A percentile compares a stretch with the other conserved stretches of the same genome.
Evolutionary conservation across 2,113 vertebrate species (phyloP).

Genomic region (Poeciliopsis prolifica): DNA sequence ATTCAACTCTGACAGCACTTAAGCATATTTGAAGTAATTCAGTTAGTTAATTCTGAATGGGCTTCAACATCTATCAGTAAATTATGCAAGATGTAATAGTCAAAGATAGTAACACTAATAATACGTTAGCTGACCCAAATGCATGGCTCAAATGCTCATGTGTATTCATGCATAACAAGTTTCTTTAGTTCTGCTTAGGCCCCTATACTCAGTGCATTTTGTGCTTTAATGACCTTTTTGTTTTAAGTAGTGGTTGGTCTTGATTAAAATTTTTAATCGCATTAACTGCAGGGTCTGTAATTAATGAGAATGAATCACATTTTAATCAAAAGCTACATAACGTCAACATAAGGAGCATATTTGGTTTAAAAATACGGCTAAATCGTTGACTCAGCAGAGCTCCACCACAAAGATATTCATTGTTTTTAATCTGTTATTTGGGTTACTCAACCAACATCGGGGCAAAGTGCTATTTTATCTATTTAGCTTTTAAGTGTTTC

Average conservation of each 20-base stretch:
- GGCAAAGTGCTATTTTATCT: too few species aligned
- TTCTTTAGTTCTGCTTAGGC: neutral
- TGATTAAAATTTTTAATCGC: neutral
- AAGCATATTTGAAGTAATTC: neutral
- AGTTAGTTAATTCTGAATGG: neutral
- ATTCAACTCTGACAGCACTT: neutral
- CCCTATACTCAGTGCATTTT: neutral
- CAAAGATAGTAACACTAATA: neutral
- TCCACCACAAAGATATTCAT: too few species aligned
- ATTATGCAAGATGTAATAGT: neutral
- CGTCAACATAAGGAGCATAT: too few species aligned
- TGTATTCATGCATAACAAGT: constrained; percentile 3
- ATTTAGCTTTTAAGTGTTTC: too few species aligned
- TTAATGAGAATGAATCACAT: too few species aligned
- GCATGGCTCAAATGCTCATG: neutral
- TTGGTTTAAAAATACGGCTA: too few species aligned
- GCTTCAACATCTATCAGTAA: constrained; percentile 7
- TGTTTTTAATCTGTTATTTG: too few species aligned
- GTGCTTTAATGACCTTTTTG: neutral
- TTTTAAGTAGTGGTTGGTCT: constrained; percentile 1
- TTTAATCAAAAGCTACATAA: too few species aligned
- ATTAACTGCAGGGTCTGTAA: too few species aligned
- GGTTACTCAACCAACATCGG: too few species aligned
- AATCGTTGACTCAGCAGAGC: too few species aligned
- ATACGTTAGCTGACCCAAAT: constrained; percentile 1